These are phyloP conservation scores for Dendropsophus ebraccatus DNA, from an alignment of 2,113 vertebrate genomes.

Conservation along the genomic window DNA sequence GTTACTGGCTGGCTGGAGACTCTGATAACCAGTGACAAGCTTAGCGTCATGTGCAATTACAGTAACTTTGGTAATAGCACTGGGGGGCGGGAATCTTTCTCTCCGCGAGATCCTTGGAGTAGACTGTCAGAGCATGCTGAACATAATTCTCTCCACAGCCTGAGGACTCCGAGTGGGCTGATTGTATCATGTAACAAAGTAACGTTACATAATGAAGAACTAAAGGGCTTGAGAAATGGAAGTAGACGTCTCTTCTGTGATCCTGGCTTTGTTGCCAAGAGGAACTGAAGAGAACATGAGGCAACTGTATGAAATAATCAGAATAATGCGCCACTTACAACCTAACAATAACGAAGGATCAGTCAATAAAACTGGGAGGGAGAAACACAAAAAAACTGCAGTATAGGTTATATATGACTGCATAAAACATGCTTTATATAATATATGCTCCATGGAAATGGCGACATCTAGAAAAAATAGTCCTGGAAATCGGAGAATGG, in stretches of 20 bases:
- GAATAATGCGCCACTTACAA: neutral
- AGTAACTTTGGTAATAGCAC: conserved; percentile 60
- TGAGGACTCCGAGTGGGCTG: conserved; percentile 40
- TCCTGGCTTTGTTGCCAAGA: neutral
- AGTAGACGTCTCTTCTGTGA: conserved; percentile 58
- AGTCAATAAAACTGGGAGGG: neutral
- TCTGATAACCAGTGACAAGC: conserved; percentile 45
- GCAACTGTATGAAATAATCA: neutral
- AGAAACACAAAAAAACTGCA: neutral
- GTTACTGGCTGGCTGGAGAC: neutral
- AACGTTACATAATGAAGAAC: conserved; percentile 60
- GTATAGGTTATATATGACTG: no score
- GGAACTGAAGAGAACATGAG: neutral
- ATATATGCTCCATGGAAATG: neutral
- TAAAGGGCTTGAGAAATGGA: conserved; percentile 54
- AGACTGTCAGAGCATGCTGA: conserved; percentile 63
- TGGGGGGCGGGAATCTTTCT: conserved; percentile 20
- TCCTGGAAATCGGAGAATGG: no score
- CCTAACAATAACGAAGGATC: no score
- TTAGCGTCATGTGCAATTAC: conserved; percentile 53
- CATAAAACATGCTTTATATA: neutral
- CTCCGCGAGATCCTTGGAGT: conserved; percentile 48
- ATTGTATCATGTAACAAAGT: conserved; percentile 62
- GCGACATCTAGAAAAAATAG: no score
- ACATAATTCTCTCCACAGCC: conserved; percentile 58